Evolutionary conservation across 2,113 vertebrate species (phyloP).

Genomic region (Hydropotes inermis): DNA sequence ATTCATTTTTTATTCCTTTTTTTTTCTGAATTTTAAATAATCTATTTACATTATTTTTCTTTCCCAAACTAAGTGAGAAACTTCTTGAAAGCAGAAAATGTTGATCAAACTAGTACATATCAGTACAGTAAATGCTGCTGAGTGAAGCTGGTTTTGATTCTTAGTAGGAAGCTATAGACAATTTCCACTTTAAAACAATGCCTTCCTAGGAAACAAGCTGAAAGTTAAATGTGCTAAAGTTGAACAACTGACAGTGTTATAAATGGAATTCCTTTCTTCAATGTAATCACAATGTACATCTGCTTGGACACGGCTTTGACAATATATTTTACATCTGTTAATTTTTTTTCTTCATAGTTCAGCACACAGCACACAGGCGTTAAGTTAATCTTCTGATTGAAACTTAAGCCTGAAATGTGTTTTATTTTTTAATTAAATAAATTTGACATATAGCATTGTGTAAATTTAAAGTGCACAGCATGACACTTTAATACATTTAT

Average conservation of each 20-base stretch:
- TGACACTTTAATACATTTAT: not conserved
- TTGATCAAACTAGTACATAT: not conserved
- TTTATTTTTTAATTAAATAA: not conserved
- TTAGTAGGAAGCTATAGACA: not conserved
- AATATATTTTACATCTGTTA: not conserved
- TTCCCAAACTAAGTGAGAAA: not conserved
- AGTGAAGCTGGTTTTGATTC: not conserved
- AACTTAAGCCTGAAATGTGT: not conserved
- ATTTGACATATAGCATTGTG: not conserved
- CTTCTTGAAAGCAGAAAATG: not conserved
- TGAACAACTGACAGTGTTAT: not conserved
- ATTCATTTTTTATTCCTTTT: not conserved
- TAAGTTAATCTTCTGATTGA: not conserved
- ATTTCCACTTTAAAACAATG: conserved; percentile 18
- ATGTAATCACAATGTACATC: not conserved
- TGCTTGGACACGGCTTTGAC: not conserved
- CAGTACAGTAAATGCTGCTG: not conserved
- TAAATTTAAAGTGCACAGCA: not conserved
- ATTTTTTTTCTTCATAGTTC: not conserved
- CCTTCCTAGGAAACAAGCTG: not conserved
- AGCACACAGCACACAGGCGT: not conserved
- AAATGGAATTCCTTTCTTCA: not conserved
- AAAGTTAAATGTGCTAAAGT: not conserved
- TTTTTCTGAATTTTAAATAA: not conserved
- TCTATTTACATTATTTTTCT: not conserved